These are phyloP conservation scores for Dolichallabes microphthalmus DNA, from an alignment of 2,113 vertebrate genomes.

Conservation along the genomic window DNA sequence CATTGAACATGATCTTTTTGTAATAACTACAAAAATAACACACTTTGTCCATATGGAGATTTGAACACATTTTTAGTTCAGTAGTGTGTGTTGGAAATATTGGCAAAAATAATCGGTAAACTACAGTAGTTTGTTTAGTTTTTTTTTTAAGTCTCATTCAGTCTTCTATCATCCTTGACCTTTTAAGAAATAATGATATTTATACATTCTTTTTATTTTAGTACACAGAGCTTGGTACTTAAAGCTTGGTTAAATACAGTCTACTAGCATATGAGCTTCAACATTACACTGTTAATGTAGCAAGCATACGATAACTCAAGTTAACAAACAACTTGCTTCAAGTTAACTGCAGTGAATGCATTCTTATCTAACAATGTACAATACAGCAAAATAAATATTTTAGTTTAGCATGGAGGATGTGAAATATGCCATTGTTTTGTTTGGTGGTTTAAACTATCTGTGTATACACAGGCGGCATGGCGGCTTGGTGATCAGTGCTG, in stretches of 20 bases:
- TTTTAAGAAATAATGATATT: background rate
- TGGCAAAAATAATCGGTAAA: too few relatives aligned
- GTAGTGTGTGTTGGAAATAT: background rate
- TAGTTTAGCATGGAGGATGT: too few relatives aligned
- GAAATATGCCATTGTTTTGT: too few relatives aligned
- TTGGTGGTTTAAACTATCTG: too few relatives aligned
- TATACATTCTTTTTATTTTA: constrained; percentile 10
- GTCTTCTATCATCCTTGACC: background rate
- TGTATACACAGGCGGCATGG: too few relatives aligned
- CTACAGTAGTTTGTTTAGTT: too few relatives aligned
- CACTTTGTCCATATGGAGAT: background rate
- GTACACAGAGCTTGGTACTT: background rate
- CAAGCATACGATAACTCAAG: background rate
- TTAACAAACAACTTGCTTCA: background rate
- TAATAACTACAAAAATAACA: background rate
- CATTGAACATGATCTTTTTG: background rate
- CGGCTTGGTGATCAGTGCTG: too few relatives aligned
- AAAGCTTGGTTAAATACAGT: background rate
- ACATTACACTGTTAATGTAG: background rate
- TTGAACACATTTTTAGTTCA: too few relatives aligned
- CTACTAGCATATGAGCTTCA: background rate
- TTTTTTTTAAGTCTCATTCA: background rate
- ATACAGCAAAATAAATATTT: too few relatives aligned
- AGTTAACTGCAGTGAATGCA: too few relatives aligned
- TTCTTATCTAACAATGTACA: too few relatives aligned